Conservation (phyloP, 2,113 vertebrate genomes). For the Brienomyrus brachyistius region DNA sequence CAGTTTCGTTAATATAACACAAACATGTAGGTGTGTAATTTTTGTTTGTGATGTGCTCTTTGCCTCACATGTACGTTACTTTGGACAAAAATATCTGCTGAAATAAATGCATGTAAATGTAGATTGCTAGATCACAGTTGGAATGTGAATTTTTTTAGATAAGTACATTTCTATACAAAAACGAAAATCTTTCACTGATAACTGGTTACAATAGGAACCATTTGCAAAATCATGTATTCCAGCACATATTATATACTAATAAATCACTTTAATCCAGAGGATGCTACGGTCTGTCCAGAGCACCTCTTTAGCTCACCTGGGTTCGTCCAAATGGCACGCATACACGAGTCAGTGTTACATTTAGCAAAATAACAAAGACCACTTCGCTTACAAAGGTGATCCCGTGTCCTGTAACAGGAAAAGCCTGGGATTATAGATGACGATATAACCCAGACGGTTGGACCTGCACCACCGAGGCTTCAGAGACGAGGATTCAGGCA, state of each 20-base stretch:
- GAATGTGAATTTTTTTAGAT: background rate
- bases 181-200: background rate
- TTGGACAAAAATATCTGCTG: background rate
- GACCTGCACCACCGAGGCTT: background rate
- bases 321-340: background rate
- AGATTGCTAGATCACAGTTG: background rate
- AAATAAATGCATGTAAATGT: background rate
- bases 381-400: background rate
- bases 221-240: background rate
- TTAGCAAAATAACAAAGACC: background rate
- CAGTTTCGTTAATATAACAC: background rate
- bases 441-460: background rate
- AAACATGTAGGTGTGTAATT: too few relatives aligned
- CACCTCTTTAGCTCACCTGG: background rate
- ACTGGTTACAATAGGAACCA: background rate
- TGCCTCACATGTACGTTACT: background rate
- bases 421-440: background rate
- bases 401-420: background rate
- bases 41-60: background rate
- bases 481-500: background rate
- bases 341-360: background rate
- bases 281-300: background rate
- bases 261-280: background rate
- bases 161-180: background rate
- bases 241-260: background rate